These are phyloP conservation scores for Nebria ingens DNA, from an alignment of 1,140 invertebrate genomes.

Conservation along the genomic window DNA sequence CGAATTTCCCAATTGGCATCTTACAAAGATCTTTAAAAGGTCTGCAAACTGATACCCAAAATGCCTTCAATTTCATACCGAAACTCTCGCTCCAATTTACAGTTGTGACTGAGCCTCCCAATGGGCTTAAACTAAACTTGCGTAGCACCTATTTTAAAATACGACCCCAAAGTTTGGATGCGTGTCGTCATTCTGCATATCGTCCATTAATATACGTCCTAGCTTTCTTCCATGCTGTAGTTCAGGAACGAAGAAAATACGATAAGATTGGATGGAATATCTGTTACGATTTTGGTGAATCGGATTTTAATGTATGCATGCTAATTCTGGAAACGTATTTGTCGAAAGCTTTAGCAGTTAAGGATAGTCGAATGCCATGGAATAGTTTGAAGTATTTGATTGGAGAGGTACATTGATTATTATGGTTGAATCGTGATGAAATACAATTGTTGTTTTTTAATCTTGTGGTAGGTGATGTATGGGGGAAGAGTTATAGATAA, in stretches of 20 bases:
- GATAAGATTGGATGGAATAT: slow-evolving; percentile 92
- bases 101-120: slow-evolving; percentile 85
- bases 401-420: slow-evolving; percentile 53
- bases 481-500: slow-evolving; percentile 83
- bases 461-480: slow-evolving; percentile 67
- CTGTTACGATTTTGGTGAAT: slow-evolving; percentile 84
- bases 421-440: neutral
- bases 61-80: neutral
- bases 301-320: slow-evolving; percentile 78
- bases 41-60: slow-evolving; percentile 25
- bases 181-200: slow-evolving; percentile 61
- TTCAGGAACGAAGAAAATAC: slow-evolving; percentile 82
- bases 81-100: no score
- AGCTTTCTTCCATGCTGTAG: slow-evolving; percentile 83
- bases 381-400: slow-evolving; percentile 82
- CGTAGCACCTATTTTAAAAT: slow-evolving; percentile 81
- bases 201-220: slow-evolving; percentile 72
- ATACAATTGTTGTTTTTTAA: slow-evolving; percentile 1
- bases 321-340: slow-evolving; percentile 75
- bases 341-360: slow-evolving; percentile 49
- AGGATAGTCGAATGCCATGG: slow-evolving; percentile 66
- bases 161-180: slow-evolving; percentile 52
- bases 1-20: slow-evolving; percentile 78
- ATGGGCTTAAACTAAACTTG: slow-evolving; percentile 81
- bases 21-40: slow-evolving; percentile 77